These are phyloP conservation scores for Unio pictorum DNA, from an alignment of 2,888 invertebrate species.

Conservation along the genomic window DNA sequence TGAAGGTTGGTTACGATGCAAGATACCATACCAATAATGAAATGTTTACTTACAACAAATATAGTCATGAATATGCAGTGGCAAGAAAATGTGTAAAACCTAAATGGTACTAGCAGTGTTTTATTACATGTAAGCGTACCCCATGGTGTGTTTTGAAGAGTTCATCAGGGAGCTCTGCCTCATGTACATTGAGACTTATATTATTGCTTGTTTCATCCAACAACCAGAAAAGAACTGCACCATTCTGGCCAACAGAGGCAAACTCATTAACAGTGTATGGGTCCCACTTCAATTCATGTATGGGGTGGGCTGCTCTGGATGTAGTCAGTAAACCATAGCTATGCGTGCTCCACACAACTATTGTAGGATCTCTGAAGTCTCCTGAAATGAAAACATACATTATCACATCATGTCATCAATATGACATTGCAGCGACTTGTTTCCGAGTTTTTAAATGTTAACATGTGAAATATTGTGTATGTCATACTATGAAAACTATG, in stretches of 20 bases:
- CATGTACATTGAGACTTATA: slow-evolving; percentile 62
- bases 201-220: slow-evolving; percentile 62
- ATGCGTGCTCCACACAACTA: slow-evolving; percentile 66
- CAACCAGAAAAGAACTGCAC: slow-evolving; percentile 66
- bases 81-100: too few species aligned
- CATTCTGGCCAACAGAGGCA: slow-evolving; percentile 63
- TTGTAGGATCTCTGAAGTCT: slow-evolving; percentile 63
- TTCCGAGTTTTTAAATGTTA: background rate
- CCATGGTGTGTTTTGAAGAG: slow-evolving; percentile 47
- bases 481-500: too few species aligned
- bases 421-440: background rate
- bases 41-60: too few species aligned
- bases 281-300: slow-evolving; percentile 68
- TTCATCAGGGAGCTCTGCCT: slow-evolving; percentile 66
- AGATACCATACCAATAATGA: too few species aligned
- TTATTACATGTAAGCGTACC: slow-evolving; percentile 18
- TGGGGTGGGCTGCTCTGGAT: slow-evolving; percentile 56
- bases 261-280: slow-evolving; percentile 69
- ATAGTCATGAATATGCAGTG: too few species aligned
- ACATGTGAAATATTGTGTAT: background rate
- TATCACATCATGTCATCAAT: background rate
- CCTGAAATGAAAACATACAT: slow-evolving; percentile 42
- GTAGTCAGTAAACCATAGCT: slow-evolving; percentile 56
- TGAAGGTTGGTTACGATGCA: too few species aligned
- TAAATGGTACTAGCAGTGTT: too few species aligned